Conservation (phyloP, 1,140 invertebrate species). For the Chionoecetes opilio region DNA sequence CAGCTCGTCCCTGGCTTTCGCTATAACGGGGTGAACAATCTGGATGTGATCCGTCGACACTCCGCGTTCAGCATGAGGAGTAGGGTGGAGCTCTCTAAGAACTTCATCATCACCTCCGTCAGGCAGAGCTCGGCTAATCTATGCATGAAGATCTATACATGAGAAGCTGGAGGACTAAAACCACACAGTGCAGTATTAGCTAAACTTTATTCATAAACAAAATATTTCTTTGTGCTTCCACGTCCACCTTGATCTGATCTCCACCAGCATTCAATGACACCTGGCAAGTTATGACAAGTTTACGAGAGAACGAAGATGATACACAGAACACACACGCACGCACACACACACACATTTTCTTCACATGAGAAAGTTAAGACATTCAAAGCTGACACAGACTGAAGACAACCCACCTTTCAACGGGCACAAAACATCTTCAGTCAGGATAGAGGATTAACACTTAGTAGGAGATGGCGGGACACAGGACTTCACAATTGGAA, state of each 20-base stretch:
- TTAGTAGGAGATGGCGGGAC: not conserved
- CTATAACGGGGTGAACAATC: too few relatives aligned
- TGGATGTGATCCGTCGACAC: too few relatives aligned
- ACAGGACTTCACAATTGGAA: not conserved
- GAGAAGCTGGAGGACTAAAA: not conserved
- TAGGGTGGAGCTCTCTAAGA: too few relatives aligned
- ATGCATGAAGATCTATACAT: too few relatives aligned
- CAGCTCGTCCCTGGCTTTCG: too few relatives aligned
- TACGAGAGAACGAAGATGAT: conserved; percentile 7
- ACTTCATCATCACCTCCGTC: too few relatives aligned
- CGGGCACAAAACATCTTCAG: not conserved
- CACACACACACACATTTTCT: not conserved
- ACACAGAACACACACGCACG: not conserved
- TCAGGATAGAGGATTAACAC: not conserved
- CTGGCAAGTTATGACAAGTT: conserved; percentile 7
- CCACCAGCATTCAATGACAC: conserved; percentile 59
- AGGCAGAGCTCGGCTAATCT: too few relatives aligned
- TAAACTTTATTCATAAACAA: conserved; percentile 72
- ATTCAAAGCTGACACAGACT: conserved; percentile 18
- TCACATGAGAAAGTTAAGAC: not conserved
- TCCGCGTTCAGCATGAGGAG: too few relatives aligned
- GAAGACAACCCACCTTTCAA: not conserved
- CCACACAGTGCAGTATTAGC: conserved; percentile 9
- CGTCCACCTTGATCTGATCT: conserved; percentile 38
- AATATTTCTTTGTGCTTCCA: conserved; percentile 71